Evolutionary conservation across 2,797 vertebrate genomes (phyloP).

Genomic region (Alca torda): DNA sequence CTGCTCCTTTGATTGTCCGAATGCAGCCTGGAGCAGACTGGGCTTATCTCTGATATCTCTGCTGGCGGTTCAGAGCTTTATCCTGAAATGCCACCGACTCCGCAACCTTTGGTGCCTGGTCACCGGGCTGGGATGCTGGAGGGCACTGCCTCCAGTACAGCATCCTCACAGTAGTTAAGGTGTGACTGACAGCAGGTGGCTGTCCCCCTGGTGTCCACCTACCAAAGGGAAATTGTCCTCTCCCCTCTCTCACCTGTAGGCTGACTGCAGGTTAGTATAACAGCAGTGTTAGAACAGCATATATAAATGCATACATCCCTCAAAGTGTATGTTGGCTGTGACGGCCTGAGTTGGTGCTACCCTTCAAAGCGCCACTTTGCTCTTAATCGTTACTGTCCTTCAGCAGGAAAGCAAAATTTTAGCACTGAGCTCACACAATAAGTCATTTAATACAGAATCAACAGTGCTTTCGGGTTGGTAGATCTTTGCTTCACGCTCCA

Average conservation of each 20-base stretch:
- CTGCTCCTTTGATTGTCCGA: not conserved
- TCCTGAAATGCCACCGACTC: not conserved
- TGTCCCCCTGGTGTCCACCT: not conserved
- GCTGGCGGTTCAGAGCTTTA: not conserved
- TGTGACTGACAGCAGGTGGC: not conserved
- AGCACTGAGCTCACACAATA: not conserved
- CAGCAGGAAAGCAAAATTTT: not conserved
- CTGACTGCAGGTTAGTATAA: not conserved
- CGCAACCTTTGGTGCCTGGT: not conserved
- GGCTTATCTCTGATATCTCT: not conserved
- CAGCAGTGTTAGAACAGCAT: not conserved
- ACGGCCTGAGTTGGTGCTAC: not conserved
- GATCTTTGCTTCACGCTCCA: not conserved
- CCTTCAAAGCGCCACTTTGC: not conserved
- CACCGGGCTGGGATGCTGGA: too few species aligned
- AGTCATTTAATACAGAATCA: not conserved
- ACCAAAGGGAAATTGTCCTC: not conserved
- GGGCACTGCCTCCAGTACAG: not conserved
- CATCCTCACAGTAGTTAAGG: not conserved
- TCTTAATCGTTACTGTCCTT: not conserved
- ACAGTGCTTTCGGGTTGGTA: not conserved
- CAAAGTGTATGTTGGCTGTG: not conserved
- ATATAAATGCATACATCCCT: not conserved
- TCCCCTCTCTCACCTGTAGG: not conserved
- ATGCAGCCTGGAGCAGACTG: not conserved